Base-by-base conservation (phyloP, 2,797 vertebrate genomes). In the Premnoplex brunnescens region DNA sequence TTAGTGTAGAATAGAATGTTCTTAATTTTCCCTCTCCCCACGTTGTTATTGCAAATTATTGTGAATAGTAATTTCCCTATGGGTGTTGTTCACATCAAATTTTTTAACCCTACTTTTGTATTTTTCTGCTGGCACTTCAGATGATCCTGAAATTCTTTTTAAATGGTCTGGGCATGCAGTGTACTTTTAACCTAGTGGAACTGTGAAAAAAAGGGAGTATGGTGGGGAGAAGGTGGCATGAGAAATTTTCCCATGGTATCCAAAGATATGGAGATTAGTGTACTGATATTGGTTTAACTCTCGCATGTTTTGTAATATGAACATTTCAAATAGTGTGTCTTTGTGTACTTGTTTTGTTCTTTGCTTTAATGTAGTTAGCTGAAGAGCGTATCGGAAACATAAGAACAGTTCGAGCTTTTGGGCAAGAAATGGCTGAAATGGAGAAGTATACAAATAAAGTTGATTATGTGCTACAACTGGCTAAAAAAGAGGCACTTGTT, bases 301-400 rank as follows among this genome's bases (percentile, higher is more conserved):
- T 75, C 64, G 62, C 43, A 52, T 59, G 19, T 78, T 76, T 76
- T 58, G 24, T 63, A 90, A 52, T 32, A 30, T 9, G 55, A 88
- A 13, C 24, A 28, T 91, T 82, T 41, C 41, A 62, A 69, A 72
- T 21, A 39, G 32, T 58, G 20, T 66, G 28, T 80, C n/a, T 67
- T 3, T 68, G 34, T 83, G 10, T 41, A 16, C 90, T 72, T 91
- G 20, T 69, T 88, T 55, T 67, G 52, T 89, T 72, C 46, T 89
- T 87, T 95, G 30, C 39, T 82, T 85, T 81, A 66, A 79, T 67
- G 20, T 91, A 99, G 99, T 97, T 99, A 95, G 99, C 99, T 44
- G 99, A 99, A 95, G 99, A 99, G 95, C 98, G 99, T 27, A 99
- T 99, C 48, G 98, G 99, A 97, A 99, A 99, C 94, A 95, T 99